Evolutionary conservation across 2,113 vertebrate genomes (phyloP).

Genomic region (Forbesichthys papilliferus): DNA sequence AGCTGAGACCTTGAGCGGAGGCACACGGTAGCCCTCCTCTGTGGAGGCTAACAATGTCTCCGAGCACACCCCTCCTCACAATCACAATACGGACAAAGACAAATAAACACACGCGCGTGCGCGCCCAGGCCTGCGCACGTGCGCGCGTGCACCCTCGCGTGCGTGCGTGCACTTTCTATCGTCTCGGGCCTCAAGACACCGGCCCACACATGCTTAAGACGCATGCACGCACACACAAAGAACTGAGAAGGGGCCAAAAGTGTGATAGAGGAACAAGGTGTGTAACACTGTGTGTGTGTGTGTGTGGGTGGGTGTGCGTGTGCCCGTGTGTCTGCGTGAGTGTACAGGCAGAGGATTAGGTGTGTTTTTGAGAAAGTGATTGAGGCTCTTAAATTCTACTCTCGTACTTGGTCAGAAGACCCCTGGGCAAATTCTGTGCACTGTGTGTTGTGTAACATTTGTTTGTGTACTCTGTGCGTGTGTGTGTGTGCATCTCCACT

Average conservation of each 20-base stretch:
- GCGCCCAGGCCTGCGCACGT: not conserved
- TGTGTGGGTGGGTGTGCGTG: constrained; percentile 10
- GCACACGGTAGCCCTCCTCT: constrained; percentile 69
- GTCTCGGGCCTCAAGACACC: constrained; percentile 5
- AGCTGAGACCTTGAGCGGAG: constrained; percentile 82
- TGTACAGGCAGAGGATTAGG: constrained; percentile 59
- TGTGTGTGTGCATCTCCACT: constrained; percentile 6
- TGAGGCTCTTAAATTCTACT: constrained; percentile 61
- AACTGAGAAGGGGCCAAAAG: constrained; percentile 56
- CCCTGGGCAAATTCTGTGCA: constrained; percentile 41
- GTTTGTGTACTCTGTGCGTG: constrained; percentile 2
- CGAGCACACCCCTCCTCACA: constrained; percentile 61
- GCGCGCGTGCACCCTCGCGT: not conserved
- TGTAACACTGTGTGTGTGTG: not conserved
- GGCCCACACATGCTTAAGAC: not conserved
- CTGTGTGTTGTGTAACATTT: constrained; percentile 38
- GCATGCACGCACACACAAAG: constrained; percentile 17
- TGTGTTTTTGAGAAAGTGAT: constrained; percentile 70
- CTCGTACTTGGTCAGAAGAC: constrained; percentile 49
- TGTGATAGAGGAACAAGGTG: constrained; percentile 55
- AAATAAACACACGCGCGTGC: constrained; percentile 60
- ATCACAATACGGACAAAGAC: constrained; percentile 65
- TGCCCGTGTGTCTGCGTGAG: not conserved
- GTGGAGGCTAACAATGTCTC: constrained; percentile 72
- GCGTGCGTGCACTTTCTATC: not conserved